Evolutionary conservation across 2,797 vertebrate species (phyloP).

Genomic region (Neosilurus mollespiculum): DNA sequence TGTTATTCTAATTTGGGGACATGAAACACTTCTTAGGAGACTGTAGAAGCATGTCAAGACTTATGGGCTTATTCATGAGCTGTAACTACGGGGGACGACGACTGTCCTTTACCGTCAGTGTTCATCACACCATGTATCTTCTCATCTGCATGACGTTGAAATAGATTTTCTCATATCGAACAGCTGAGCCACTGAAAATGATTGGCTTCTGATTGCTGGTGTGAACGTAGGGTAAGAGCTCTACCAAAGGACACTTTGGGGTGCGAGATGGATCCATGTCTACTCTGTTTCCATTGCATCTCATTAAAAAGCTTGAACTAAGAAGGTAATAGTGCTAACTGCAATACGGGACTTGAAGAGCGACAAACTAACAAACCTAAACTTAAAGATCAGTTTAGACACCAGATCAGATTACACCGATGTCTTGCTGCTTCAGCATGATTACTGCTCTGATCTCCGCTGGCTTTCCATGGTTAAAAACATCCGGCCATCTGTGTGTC

Average conservation of each 20-base stretch:
- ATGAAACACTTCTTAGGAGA: not conserved
- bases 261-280: not conserved
- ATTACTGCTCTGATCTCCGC: constrained; percentile 35
- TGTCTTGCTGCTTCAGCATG: constrained; percentile 22
- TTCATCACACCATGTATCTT: not conserved
- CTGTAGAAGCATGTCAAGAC: not conserved
- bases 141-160: not conserved
- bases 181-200: constrained; percentile 6
- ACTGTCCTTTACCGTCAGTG: not conserved
- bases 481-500: constrained; percentile 35
- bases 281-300: not conserved
- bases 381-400: not conserved
- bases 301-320: not conserved
- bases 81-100: not conserved
- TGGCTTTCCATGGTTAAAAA: constrained; percentile 31
- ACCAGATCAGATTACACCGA: not conserved
- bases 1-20: not conserved
- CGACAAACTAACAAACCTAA: not conserved
- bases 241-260: not conserved
- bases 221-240: not conserved
- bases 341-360: not conserved
- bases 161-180: not conserved
- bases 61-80: not conserved
- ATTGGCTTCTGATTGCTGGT: not conserved
- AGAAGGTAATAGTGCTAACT: not conserved